Percentiles rank a stretch among this genome's conserved stretches.
Conservation (phyloP, 2,113 vertebrate species). For the Lichenostomus cassidix region DNA sequence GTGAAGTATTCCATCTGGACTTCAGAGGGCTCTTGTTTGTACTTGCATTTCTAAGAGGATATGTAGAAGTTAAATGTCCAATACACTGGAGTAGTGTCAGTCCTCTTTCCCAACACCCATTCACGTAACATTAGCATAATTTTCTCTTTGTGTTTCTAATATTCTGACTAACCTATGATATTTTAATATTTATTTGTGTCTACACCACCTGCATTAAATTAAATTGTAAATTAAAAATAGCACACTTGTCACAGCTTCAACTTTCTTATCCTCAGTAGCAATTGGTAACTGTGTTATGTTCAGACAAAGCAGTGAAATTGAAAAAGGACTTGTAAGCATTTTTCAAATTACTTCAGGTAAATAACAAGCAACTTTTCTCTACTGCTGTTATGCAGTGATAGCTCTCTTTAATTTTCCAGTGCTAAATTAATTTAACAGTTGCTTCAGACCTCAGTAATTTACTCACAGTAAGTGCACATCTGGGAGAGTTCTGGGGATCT, state of each 20-base stretch:
- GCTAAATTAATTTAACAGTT: slow-evolving; percentile 38
- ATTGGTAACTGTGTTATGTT: background rate
- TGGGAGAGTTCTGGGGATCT: background rate
- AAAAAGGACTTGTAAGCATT: background rate
- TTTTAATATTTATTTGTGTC: background rate
- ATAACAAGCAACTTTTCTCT: background rate
- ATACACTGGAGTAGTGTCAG: background rate
- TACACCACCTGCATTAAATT: background rate
- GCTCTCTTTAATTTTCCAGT: slow-evolving; percentile 8
- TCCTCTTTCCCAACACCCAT: background rate
- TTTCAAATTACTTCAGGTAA: slow-evolving; percentile 10
- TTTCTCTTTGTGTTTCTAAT: background rate
- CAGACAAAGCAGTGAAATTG: background rate
- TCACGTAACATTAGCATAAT: background rate
- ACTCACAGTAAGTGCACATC: background rate
- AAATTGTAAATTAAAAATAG: background rate
- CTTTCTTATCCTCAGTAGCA: background rate
- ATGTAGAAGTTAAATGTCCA: background rate
- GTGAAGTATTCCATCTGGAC: background rate
- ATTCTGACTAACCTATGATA: background rate
- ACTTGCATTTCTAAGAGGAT: background rate
- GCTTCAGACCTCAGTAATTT: slow-evolving; percentile 9
- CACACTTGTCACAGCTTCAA: background rate
- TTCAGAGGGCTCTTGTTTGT: background rate
- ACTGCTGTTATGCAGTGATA: background rate